These are phyloP conservation scores for Leptinotarsa peninsularis DNA, from an alignment of 2,888 invertebrate genomes.

Conservation along the genomic window DNA sequence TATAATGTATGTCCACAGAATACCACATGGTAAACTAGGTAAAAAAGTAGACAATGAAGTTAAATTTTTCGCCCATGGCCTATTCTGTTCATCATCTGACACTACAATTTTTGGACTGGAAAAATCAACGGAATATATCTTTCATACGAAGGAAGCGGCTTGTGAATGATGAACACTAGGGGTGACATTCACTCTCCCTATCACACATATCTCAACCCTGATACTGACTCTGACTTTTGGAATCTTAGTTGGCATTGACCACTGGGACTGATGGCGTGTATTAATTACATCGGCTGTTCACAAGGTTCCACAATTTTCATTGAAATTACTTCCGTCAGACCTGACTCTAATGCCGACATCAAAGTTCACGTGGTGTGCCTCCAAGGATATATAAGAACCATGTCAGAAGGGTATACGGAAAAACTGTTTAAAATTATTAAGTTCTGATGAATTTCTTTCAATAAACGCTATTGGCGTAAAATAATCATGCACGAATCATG, in stretches of 20 bases:
- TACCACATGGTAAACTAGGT: neutral
- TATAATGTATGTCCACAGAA: neutral
- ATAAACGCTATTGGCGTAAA: constrained; percentile 6
- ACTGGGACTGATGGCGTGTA: constrained; percentile 68
- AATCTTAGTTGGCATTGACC: constrained; percentile 74
- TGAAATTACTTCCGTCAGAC: constrained; percentile 74
- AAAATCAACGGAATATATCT: constrained; percentile 60
- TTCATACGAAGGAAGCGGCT: constrained; percentile 68
- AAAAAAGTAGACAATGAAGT: constrained; percentile 44
- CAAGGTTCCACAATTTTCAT: constrained; percentile 75
- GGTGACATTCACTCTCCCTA: constrained; percentile 70
- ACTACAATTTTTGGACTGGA: constrained; percentile 68
- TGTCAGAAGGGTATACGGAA: constrained; percentile 59
- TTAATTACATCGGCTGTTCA: constrained; percentile 66
- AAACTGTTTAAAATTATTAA: constrained; percentile 8
- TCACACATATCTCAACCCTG: constrained; percentile 64
- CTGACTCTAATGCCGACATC: constrained; percentile 77
- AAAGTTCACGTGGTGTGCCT: constrained; percentile 76
- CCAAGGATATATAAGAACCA: constrained; percentile 76
- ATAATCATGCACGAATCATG: neutral
- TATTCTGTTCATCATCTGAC: constrained; percentile 68
- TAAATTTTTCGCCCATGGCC: constrained; percentile 69
- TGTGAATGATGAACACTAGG: constrained; percentile 73
- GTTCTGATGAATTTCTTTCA: constrained; percentile 22
- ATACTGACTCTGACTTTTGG: constrained; percentile 62